Base-by-base conservation (phyloP, 2,888 invertebrate species). In the Cryptosula pallasiana region DNA sequence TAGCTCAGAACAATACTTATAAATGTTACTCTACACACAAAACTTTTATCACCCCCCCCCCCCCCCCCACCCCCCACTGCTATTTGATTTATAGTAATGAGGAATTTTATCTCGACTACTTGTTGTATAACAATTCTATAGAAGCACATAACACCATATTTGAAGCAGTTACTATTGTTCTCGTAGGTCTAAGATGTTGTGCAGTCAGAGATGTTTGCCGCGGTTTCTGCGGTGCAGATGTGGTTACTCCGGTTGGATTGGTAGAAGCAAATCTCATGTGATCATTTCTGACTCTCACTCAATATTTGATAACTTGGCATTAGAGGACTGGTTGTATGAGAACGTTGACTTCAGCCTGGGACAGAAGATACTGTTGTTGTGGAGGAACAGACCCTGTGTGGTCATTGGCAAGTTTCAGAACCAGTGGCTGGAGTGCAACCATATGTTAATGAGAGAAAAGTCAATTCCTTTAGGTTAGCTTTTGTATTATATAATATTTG, bases 331-430 rank as follows among this genome's bases (percentile, higher is more conserved):
- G 95, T 87, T 98, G 79, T 96, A 95, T 85, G 90, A 89, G 72
- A 92, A 95, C 81, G 90, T 90, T 83, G 90, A 94, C 83, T 92
- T 95, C 78, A 88, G 88, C 2, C 89, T 91, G 74, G 91, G 92
- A 81, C 92, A 94, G 83, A 76, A 78, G 25, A 88, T 95, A 1
- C 87, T 98, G 82, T 88, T 97, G 85, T 87, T 98, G 73, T 98
- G 96, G 95, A 89, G 91, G 72, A 99, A 97, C 84, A 89, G 91
- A 77, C 96, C 97, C 0, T 92, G 94, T 82, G 93, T 99, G 72
- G 96, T 99, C 2, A 90, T 98, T 82, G 99, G 99, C 3, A 89
- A 94, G 73, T 94, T 97, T 85, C 98, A 98, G 85, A 99, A 99
- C 86, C 95, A 96, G 0, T 99, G 96, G 92, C 84, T 90, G 36